Percentiles rank a stretch among this genome's conserved stretches.
phyloP scores from a whole-genome alignment of 2,797 vertebrate genomes.

The Sandelia bainsii region DNA sequence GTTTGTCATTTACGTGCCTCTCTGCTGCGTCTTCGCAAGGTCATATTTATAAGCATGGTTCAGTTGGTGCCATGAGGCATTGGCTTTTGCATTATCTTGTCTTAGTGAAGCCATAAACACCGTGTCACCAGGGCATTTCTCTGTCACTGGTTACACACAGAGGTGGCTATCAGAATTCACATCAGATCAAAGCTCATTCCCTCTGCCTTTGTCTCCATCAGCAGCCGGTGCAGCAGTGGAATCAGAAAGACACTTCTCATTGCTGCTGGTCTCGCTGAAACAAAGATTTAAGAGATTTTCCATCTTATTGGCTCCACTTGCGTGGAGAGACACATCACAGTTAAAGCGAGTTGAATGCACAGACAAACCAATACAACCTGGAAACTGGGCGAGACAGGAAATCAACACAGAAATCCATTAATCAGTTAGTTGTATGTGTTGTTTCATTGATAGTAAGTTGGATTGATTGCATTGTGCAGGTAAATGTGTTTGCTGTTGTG shows the following conservation, averaged over 20 bases:
- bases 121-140: constrained; percentile 37
- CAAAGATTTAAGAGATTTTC: constrained; percentile 53
- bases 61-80: neutral
- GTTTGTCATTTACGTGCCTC: constrained; percentile 33
- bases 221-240: constrained; percentile 45
- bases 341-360: constrained; percentile 20
- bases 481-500: constrained; percentile 35
- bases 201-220: constrained; percentile 45
- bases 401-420: constrained; percentile 58
- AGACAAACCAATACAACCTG: constrained; percentile 33
- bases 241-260: constrained; percentile 26
- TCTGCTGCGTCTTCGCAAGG: constrained; percentile 48
- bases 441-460: constrained; percentile 49
- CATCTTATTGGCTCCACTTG: constrained; percentile 29
- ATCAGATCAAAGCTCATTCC: constrained; percentile 57
- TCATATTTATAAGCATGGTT: constrained; percentile 45
- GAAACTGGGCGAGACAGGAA: constrained; percentile 41
- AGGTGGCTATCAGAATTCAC: constrained; percentile 49
- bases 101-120: constrained; percentile 60
- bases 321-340: constrained; percentile 15
- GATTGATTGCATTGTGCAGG: constrained; percentile 36
- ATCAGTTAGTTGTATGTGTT: neutral
- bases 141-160: constrained; percentile 37
- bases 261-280: constrained; percentile 25
- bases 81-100: constrained; percentile 61